Base-by-base conservation (phyloP, 2,888 invertebrate genomes). In the Neuroscelio doddi region DNA sequence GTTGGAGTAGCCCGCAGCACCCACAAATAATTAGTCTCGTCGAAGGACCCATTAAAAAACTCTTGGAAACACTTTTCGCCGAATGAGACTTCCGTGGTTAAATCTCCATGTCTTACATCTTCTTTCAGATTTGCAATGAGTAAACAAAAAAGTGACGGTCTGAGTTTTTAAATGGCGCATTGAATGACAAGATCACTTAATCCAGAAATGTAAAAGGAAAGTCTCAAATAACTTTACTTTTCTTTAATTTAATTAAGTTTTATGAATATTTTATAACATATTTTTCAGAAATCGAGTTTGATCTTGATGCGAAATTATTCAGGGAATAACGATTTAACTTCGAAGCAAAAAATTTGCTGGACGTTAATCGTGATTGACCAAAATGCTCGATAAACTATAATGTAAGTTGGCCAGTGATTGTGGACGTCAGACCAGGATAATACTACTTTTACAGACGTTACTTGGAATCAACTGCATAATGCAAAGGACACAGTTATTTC, bases 401-500 rank as follows among this genome's bases (percentile, higher is more conserved):
- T 17, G n/a, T 36, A 26, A 16, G 15, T 42, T 49, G 49, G 24
- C 36, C 26, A 47, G 52, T 42, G 52, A 52, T 47, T 26, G 32
- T 9, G 4, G 44, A 45, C 34, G 52, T 42, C 32, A 32, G 17
- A 47, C 41, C 5, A 34, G 45, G 17, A 32, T 52, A 46, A 52
- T 34, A 52, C 51, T 46, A 27, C 41, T 49, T 47, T 36, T 53
- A 47, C 49, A 50, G 32, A 30, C 32, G 44, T 52, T 53, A 55
- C 50, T 55, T 51, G 30, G 39, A 39, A 53, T 61, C 61, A 62
- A 49, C 68, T 79, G 73, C 75, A 79, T 80, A 77, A 80, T 80
- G 71, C 72, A 80, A 59, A 52, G 55, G 66, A 52, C 66, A 67
- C 69, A 72, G 71, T 73, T 78, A 72, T 73, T 77, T 75, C 68